A percentile compares a stretch with the other conserved stretches of the same genome.
Evolutionary conservation across 2,888 invertebrate species (phyloP).

Genomic region (Rhimphoctona megacephalus): DNA sequence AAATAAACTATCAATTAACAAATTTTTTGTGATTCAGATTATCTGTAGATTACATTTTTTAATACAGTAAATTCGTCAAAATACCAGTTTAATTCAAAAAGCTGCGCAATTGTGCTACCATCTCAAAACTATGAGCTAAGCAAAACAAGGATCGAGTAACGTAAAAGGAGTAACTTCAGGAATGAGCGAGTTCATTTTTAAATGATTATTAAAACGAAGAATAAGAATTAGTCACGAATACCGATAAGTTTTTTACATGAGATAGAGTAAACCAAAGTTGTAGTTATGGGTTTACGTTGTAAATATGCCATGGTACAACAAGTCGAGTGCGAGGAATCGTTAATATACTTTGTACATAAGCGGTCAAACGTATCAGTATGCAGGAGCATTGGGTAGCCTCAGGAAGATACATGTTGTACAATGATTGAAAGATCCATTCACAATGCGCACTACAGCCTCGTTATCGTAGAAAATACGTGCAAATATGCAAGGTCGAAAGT

Average conservation of each 20-base stretch:
- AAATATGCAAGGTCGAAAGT: slow-evolving; percentile 36
- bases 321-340: too few species aligned
- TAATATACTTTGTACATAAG: background rate
- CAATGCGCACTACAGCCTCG: background rate
- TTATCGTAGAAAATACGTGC: slow-evolving; percentile 23
- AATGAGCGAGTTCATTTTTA: background rate
- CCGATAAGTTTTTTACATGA: background rate
- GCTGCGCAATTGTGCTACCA: background rate
- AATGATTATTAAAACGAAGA: background rate
- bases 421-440: background rate
- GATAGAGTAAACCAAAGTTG: background rate
- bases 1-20: background rate
- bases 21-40: background rate
- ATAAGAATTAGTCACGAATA: background rate
- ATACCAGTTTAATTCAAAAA: background rate
- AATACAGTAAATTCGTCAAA: background rate
- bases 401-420: background rate
- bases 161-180: background rate
- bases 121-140: background rate
- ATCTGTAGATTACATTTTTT: background rate
- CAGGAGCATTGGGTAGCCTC: background rate
- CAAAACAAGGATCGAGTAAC: background rate
- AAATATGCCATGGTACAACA: background rate
- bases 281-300: background rate
- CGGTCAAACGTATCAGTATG: background rate